A percentile compares a stretch with the other conserved stretches of the same genome.
Evolutionary conservation across 2,888 invertebrate genomes (phyloP).

Genomic region (Synanthedon vespiformis): DNA sequence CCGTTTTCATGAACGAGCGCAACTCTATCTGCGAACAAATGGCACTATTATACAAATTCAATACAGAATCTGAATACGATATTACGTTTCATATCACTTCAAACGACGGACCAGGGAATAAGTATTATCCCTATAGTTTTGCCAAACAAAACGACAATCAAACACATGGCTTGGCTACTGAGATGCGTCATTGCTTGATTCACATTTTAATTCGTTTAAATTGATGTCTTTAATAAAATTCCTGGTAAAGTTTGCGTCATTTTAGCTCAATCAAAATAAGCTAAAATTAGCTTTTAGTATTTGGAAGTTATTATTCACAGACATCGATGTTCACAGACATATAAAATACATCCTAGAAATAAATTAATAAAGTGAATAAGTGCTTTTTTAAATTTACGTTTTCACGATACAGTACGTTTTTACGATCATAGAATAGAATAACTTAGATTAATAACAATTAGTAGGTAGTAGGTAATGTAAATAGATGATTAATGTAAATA

Average conservation of each 20-base stretch:
- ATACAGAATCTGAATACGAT: neutral
- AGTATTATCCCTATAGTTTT: neutral
- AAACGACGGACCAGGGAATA: neutral
- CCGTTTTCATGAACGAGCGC: slow-evolving; percentile 4
- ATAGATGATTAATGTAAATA: too few relatives aligned
- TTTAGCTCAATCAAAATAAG: too few relatives aligned
- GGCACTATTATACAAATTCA: slow-evolving; percentile 1
- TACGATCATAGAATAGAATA: too few relatives aligned
- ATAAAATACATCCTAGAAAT: too few relatives aligned
- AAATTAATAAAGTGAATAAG: too few relatives aligned
- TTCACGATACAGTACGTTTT: too few relatives aligned
- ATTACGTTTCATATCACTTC: neutral
- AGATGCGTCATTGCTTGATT: slow-evolving; percentile 6
- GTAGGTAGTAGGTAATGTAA: too few relatives aligned
- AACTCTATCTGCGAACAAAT: slow-evolving; percentile 9
- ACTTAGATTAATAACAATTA: too few relatives aligned
- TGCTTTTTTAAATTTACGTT: too few relatives aligned
- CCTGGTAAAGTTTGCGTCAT: neutral
- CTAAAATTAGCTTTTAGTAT: too few relatives aligned
- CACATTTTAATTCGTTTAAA: slow-evolving; percentile 1
- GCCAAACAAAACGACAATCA: neutral
- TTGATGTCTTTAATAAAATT: neutral
- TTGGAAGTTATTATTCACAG: too few relatives aligned
- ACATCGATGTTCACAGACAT: too few relatives aligned
- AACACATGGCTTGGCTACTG: neutral